Evolutionary conservation across 2,888 invertebrate genomes (phyloP).

Genomic region (Volucella inanis): DNA sequence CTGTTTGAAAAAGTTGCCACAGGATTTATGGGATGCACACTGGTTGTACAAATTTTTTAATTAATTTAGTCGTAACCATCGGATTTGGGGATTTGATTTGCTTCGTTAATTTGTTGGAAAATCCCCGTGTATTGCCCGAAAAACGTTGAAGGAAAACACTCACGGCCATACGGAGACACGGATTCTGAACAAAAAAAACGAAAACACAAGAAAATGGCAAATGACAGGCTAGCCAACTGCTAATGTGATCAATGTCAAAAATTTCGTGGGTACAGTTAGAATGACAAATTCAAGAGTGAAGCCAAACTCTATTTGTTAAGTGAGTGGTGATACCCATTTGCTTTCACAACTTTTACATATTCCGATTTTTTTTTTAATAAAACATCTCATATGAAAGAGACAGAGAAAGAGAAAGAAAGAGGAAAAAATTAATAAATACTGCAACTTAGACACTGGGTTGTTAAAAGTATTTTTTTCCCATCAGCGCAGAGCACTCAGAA

Average conservation of each 20-base stretch:
- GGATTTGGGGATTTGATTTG: conserved; percentile 14
- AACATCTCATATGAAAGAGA: too few relatives aligned
- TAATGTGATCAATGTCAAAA: conserved; percentile 53
- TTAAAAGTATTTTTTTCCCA: too few relatives aligned
- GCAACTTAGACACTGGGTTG: too few relatives aligned
- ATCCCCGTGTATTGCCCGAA: conserved; percentile 6
- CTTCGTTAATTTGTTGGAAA: conserved; percentile 1
- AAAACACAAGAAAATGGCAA: conserved; percentile 74
- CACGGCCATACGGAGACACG: conserved; percentile 63
- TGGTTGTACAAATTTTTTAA: conserved; percentile 25
- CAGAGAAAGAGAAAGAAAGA: too few relatives aligned
- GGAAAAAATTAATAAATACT: too few relatives aligned
- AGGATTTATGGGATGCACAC: background rate
- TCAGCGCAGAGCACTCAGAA: too few relatives aligned
- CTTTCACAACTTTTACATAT: too few relatives aligned
- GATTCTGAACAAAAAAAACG: conserved; percentile 68
- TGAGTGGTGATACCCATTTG: too few relatives aligned
- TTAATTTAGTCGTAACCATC: conserved; percentile 19
- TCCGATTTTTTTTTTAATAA: too few relatives aligned
- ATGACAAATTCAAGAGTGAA: conserved; percentile 10
- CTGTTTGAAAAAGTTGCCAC: too few relatives aligned
- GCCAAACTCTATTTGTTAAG: conserved; percentile 14
- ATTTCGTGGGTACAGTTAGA: conserved; percentile 56
- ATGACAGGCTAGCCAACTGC: conserved; percentile 63
- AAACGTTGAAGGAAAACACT: conserved; percentile 36